A percentile compares a stretch with the other conserved stretches of the same genome.
These are phyloP conservation scores for Xylocopa sonorina DNA, from an alignment of 1,140 invertebrate genomes.

Conservation along the genomic window DNA sequence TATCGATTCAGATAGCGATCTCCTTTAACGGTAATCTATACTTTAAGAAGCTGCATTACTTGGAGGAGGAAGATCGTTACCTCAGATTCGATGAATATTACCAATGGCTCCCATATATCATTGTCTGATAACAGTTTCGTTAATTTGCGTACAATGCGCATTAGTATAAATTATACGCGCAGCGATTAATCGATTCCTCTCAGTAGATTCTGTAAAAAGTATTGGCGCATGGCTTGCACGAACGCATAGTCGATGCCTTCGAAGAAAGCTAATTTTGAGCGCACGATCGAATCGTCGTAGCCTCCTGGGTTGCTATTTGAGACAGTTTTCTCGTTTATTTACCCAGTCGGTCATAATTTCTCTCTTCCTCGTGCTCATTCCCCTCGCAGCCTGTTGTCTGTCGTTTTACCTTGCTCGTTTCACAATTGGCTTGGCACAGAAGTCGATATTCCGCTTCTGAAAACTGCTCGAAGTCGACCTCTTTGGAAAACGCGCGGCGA, in stretches of 20 bases:
- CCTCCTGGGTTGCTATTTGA: not conserved
- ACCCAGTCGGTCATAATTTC: slow-evolving; percentile 33
- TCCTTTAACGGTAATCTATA: slow-evolving; percentile 53
- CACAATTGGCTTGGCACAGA: slow-evolving; percentile 45
- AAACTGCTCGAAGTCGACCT: slow-evolving; percentile 65
- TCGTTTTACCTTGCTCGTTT: slow-evolving; percentile 51
- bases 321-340: not conserved
- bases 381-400: slow-evolving; percentile 42
- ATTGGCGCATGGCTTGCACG: too few relatives aligned
- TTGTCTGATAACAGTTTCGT: not conserved
- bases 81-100: slow-evolving; percentile 25
- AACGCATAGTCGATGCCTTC: too few relatives aligned
- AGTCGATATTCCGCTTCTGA: slow-evolving; percentile 72
- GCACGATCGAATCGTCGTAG: too few relatives aligned
- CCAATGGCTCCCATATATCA: not conserved
- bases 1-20: slow-evolving; percentile 54
- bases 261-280: too few relatives aligned
- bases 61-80: slow-evolving; percentile 30
- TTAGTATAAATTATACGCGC: not conserved
- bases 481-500: slow-evolving; percentile 12
- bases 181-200: too few relatives aligned
- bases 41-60: slow-evolving; percentile 39
- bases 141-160: not conserved
- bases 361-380: slow-evolving; percentile 31
- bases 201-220: too few relatives aligned